Percentiles rank a stretch among this genome's conserved stretches.
phyloP scores from a whole-genome alignment of 2,797 vertebrate species.

The Takifugu ocellatus region DNA sequence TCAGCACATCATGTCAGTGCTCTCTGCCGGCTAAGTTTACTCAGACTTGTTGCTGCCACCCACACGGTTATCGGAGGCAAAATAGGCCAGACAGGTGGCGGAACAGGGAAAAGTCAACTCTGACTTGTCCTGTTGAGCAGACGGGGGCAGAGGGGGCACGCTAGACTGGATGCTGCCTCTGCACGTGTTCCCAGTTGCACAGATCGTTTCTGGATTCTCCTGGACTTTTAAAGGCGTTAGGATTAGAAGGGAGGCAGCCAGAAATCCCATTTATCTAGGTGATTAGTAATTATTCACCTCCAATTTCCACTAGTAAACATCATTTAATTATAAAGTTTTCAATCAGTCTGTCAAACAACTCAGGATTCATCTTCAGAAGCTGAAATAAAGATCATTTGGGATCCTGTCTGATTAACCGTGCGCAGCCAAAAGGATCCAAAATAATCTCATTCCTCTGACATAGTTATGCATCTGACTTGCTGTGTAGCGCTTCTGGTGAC shows the following conservation, averaged over 20 bases:
- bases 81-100: constrained; percentile 34
- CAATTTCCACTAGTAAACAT: neutral
- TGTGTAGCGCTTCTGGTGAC: constrained; percentile 57
- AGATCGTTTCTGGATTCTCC: neutral
- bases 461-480: constrained; percentile 56
- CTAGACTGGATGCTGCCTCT: constrained; percentile 26
- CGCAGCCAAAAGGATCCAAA: constrained; percentile 44
- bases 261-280: neutral
- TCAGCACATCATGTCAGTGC: constrained; percentile 59
- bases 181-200: neutral
- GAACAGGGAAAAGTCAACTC: constrained; percentile 65
- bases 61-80: constrained; percentile 52
- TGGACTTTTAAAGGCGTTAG: neutral
- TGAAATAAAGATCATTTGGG: constrained; percentile 33
- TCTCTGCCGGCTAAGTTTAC: constrained; percentile 50
- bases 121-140: constrained; percentile 40
- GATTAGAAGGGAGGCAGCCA: neutral
- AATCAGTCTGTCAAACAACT: no score
- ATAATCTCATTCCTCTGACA: constrained; percentile 59
- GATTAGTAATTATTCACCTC: neutral
- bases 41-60: constrained; percentile 48
- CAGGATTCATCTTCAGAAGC: constrained; percentile 3
- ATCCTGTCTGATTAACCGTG: constrained; percentile 45
- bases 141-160: constrained; percentile 32
- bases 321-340: neutral